Evolutionary conservation across 1,140 invertebrate genomes (phyloP), one percentile per base, ranked within the genome.

Genomic region (Holotrichia oblita): DNA sequence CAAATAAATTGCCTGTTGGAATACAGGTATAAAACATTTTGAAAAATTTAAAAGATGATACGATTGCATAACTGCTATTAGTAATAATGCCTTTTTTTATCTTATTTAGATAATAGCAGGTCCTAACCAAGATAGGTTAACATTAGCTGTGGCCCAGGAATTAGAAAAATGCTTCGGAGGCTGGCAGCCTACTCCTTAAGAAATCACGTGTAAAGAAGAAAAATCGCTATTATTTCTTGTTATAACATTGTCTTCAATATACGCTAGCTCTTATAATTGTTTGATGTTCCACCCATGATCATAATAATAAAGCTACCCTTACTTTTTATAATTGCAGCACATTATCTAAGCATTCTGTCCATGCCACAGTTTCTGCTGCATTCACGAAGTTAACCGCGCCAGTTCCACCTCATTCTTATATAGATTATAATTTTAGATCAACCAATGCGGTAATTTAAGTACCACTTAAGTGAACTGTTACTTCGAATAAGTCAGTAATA

Each of bases 161-260:
- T 90, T 98, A 42, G 96, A 98, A 85, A 91, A 90, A 82, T 92
- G 91, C 9, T 97, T 98, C 83, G 96, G 96, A 27, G 97, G 96
- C 2, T 98, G 97, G 97, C 88, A 90, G 40, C 89, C 91, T 40
- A 91, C 92, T 17, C 73, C 73, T 40, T 74, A 14, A 72, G 14
- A 9, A 42, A 74, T 73, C 12, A 40, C 14, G 3, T n/a, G n/a
- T 24, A 24, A 27, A 27, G 8, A 48, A 14, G n/a, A 48, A 48
- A 14, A 48, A 48, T 8, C 7, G n/a, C 2, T 55, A 12, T 55
- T 14, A 55, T n/a, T 55, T 17, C 14, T n/a, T 55, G 48, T 3
- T 17, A 55, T 55, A 55, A 44, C 14, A 44, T 1, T 44, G 27
- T 34, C 0, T 44, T 44, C 14, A n/a, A 55, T 55, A 55, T 55